phyloP scores from a whole-genome alignment of 1,140 invertebrate genomes.

The Coelopa frigida region DNA sequence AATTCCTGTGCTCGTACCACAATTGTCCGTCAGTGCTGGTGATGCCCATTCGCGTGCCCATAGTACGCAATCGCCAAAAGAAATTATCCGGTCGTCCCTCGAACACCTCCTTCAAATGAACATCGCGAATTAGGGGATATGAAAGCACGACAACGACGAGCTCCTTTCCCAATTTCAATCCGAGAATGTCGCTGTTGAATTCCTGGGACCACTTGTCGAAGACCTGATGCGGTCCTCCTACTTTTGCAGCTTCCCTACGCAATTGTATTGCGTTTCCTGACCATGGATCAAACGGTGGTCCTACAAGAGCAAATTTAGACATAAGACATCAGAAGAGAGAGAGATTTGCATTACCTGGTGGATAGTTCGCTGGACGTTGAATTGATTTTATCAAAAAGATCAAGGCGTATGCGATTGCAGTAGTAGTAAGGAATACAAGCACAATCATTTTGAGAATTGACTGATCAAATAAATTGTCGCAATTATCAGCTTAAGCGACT shows the following conservation, averaged over 20 bases:
- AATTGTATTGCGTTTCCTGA: conserved; percentile 57
- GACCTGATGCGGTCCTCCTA: conserved; percentile 56
- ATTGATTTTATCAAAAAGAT: no score
- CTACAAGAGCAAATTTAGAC: conserved; percentile 49
- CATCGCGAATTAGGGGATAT: conserved; percentile 50
- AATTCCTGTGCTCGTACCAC: conserved; percentile 68
- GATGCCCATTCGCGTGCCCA: conserved; percentile 57
- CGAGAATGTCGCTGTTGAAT: conserved; percentile 57
- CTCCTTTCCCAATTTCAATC: conserved; percentile 57
- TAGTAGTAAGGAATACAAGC: no score
- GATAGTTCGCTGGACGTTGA: no score
- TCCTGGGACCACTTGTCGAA: conserved; percentile 51
- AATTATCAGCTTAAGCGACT: no score
- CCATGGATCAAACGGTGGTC: conserved; percentile 60
- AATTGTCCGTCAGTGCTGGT: conserved; percentile 66
- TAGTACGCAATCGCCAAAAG: conserved; percentile 59
- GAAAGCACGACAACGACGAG: conserved; percentile 56
- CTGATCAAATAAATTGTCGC: no score
- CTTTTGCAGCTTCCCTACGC: conserved; percentile 47
- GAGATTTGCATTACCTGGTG: no score
- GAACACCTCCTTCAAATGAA: conserved; percentile 58
- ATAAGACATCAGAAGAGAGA: no score
- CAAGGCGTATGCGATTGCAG: no score
- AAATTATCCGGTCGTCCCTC: conserved; percentile 65
- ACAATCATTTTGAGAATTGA: no score